Base-by-base conservation (phyloP, 2,888 invertebrate genomes). In the Drosophila stalkeri region DNA sequence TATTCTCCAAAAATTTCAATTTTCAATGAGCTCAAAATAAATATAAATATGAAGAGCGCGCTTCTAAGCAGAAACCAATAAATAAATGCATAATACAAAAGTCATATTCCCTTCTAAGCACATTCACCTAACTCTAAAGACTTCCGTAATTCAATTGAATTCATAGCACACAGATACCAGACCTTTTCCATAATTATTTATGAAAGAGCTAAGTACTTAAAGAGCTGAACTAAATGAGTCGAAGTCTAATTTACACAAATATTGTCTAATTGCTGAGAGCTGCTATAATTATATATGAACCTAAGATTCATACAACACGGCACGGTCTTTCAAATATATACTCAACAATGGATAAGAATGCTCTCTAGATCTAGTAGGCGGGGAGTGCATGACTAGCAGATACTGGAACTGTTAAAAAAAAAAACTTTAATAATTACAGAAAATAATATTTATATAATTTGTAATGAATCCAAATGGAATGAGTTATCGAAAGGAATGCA, bases 161-260 rank as follows among this genome's bases (percentile, higher is more conserved):
- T 41, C 63, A 47, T 37, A 49, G 46, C 46, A 3, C 46, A 3
- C 23, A 16, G 46, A 7, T 23, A 18, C 12, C 16, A 44, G 33
- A 51, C 20, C 16, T 16, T n/a, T 20, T n/a, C n/a, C 72, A 72
- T 59, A 73, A 54, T 73, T 72, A 43, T 47, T 12, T 33, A 23
- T 23, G 33, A 27, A 23, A 59, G 49, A 51, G 49, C 63, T 31
- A 16, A 16, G 1, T 31, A 43, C 41, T 12, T 33, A 11, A 27
- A 27, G 9, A 41, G 16, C 56, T 64, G 31, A 27, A 12, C 35
- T n/a, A 16, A 70, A 72, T 52, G 49, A 68, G 65, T 35, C 35
- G 27, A 44, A 54, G 47, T n/a, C 27, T 20, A 67, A 68, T 55
- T 55, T 31, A 43, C 12, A 54, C 23, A 46, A 54, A 47, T 37